These are phyloP conservation scores for Malacosoma neustria DNA, from an alignment of 2,888 invertebrate genomes.

Conservation along the genomic window DNA sequence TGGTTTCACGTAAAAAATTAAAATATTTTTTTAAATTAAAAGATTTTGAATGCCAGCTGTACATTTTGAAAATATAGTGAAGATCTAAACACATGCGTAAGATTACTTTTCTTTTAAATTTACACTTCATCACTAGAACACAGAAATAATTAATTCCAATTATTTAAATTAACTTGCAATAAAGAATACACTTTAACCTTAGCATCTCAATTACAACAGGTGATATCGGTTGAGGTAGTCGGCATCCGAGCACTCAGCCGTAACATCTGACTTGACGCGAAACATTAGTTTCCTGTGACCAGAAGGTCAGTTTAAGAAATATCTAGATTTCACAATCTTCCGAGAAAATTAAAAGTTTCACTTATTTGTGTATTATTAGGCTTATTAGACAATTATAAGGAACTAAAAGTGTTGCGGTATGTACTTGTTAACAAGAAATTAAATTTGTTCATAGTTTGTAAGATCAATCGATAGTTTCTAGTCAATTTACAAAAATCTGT, in stretches of 20 bases:
- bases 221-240: constrained; percentile 3
- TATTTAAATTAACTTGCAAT: background rate
- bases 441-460: too few species aligned
- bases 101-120: too few species aligned
- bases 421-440: too few species aligned
- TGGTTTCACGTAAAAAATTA: too few species aligned
- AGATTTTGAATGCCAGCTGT: too few species aligned
- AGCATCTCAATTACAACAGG: background rate
- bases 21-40: too few species aligned
- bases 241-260: constrained; percentile 23
- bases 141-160: too few species aligned
- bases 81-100: too few species aligned
- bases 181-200: background rate
- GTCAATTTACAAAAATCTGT: too few species aligned
- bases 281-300: constrained; percentile 37
- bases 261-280: constrained; percentile 32
- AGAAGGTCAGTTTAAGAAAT: constrained; percentile 47
- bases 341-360: constrained; percentile 25
- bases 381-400: background rate
- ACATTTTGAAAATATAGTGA: too few species aligned
- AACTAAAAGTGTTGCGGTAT: background rate
- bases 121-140: too few species aligned
- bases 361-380: constrained; percentile 8
- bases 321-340: constrained; percentile 27
- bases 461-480: too few species aligned